Evolutionary conservation across 30 jellyfish, hydroid and myxozoan species (phyloP), one percentile per base, ranked within the genome.

Genomic region (Aurelia coerulea): DNA sequence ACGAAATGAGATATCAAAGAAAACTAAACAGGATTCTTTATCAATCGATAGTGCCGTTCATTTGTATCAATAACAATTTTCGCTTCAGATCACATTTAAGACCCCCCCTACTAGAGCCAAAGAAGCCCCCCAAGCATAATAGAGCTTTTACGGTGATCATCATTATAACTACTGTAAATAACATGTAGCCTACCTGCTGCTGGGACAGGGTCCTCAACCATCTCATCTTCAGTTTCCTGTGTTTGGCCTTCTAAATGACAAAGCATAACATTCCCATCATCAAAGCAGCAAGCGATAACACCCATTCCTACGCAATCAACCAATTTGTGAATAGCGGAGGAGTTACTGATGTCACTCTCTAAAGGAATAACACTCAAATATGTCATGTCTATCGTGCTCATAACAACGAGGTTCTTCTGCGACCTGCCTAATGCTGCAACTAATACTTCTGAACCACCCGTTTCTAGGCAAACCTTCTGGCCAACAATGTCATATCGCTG

Each of bases 291-390:
- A 10, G 88, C 92, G 12, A 88, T 18, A 19, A 70, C 79, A 1
- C 81, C 69, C 34, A 88, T 49, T 19, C 90, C 92, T 58, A 64
- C 39, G 63, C 97, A 88, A 53, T 78, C 74, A 17, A 88, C 84
- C 19, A 88, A 62, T 15, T 59, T 49, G 18, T 50, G 76, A 12
- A 88, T 53, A 19, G 31, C 14, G 46, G 81, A 84, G 46, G 81
- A 84, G 72, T 35, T 29, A n/a, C 32, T 35, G 3, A 42, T 32
- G 9, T 23, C 64, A 65, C 37, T 46, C 1, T 79, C 89, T 2
- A 79, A 3, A 31, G 80, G 51, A 12, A 79, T 49, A 31, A 65
- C 80, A 54, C 59, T 79, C 80, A 79, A 63, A 29, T 66, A 49
- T 16, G 74, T 65, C 73, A 79, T 29, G 39, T 79, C 89, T 23